A percentile compares a stretch with the other conserved stretches of the same genome.
Conservation (phyloP, 2,797 vertebrate species). For the Bufotes viridis region DNA sequence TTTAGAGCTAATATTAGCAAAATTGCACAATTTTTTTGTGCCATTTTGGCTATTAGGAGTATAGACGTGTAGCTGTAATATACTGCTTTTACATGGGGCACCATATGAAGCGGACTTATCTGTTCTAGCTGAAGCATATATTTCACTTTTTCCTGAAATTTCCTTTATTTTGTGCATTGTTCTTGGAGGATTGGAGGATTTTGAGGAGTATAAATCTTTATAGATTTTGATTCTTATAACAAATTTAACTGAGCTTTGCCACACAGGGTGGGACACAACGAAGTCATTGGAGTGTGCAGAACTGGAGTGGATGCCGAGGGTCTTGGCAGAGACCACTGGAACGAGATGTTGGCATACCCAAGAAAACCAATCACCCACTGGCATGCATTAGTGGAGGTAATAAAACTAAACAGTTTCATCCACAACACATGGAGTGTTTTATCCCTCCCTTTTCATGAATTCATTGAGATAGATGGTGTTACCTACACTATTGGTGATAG, state of each 20-base stretch:
- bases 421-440: background rate
- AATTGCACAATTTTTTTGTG: no score
- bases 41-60: no score
- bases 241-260: constrained; percentile 21
- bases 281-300: constrained; percentile 94
- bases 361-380: constrained; percentile 98
- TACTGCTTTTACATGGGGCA: no score
- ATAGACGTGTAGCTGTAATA: no score
- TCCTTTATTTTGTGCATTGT: background rate
- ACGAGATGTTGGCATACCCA: constrained; percentile 96
- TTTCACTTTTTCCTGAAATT: background rate
- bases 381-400: constrained; percentile 94
- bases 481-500: background rate
- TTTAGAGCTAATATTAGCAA: no score
- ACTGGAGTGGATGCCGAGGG: constrained; percentile 92
- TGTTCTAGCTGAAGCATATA: background rate
- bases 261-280: constrained; percentile 94
- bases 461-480: background rate
- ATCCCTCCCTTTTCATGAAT: background rate
- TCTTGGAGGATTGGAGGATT: background rate
- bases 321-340: constrained; percentile 96
- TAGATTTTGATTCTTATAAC: background rate
- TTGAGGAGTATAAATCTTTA: background rate
- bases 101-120: no score
- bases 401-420: background rate